A percentile compares a stretch with the other conserved stretches of the same genome.
These are phyloP conservation scores for Zoroaster sp. DNA, from an alignment of 53 echinoderm and acorn worm genomes.

Conservation along the genomic window DNA sequence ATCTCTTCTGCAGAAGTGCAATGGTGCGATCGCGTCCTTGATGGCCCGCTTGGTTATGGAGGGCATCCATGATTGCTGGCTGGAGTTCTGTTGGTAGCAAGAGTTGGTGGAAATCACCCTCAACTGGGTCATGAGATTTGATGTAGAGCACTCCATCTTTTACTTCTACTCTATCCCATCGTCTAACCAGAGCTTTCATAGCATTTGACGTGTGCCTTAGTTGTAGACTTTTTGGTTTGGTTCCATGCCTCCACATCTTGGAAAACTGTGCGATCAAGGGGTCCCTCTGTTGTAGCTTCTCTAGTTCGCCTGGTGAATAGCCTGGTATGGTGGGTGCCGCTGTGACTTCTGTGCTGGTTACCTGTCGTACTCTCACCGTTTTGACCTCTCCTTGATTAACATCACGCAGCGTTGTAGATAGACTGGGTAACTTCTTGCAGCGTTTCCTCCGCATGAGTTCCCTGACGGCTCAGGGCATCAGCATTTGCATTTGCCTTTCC, in stretches of 20 bases:
- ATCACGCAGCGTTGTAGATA: not conserved
- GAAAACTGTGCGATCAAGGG: not conserved
- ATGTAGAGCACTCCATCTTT: not conserved
- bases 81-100: slow-evolving; percentile 27
- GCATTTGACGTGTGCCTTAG: not conserved
- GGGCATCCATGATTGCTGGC: slow-evolving; percentile 3
- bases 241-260: slow-evolving; percentile 12
- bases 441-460: not conserved
- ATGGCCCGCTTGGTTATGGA: slow-evolving; percentile 44
- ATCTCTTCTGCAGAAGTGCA: slow-evolving; percentile 27
- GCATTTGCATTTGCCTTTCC: slow-evolving; percentile 39
- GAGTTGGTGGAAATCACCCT: not conserved
- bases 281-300: not conserved
- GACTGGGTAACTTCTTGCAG: not conserved
- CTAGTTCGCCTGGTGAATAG: not conserved
- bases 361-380: not conserved
- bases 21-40: slow-evolving; percentile 55
- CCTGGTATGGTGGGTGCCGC: not conserved
- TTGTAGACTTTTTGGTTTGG: not conserved
- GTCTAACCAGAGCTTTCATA: slow-evolving; percentile 30
- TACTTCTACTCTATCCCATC: slow-evolving; percentile 30
- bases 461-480: slow-evolving; percentile 40
- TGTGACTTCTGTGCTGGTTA: not conserved
- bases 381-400: not conserved
- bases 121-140: not conserved